Evolutionary conservation across 2,113 vertebrate genomes (phyloP), one percentile per base, ranked within the genome.

Genomic region (Zeus faber): DNA sequence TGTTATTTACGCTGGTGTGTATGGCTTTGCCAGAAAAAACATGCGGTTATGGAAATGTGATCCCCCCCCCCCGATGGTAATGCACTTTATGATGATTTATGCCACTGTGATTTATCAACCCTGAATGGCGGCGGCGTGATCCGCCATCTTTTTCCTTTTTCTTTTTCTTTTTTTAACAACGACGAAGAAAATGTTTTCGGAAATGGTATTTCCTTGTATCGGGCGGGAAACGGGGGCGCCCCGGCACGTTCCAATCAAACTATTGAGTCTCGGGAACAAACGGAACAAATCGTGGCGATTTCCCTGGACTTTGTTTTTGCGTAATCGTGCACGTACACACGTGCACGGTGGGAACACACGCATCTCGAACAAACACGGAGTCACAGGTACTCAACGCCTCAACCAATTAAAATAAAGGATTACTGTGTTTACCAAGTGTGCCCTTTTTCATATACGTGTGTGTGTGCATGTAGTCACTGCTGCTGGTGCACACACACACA

Each of bases 61-160:
- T 70, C 72, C 64, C 67, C 76, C 64, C 67, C 59, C 64, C n/a
- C n/a, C n/a, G n/a, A n/a, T n/a, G 65, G 73, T 85, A 81, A 85
- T 82, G 73, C 80, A 65, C 76, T 81, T 85, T 64, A 67, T 78
- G 79, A 85, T 81, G 81, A 88, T 85, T 87, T 76, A 86, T 85
- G 69, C 20, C 45, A 24, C 55, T 71, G 41, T 58, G 62, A 75
- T 73, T 58, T 52, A 58, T 55, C 65, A 72, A 51, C 14, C n/a
- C 6, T 48, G 71, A 73, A 75, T 24, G 53, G n/a, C n/a, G n/a
- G n/a, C n/a, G n/a, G n/a, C n/a, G n/a, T n/a, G n/a, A n/a, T n/a
- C n/a, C n/a, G n/a, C n/a, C 45, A 18, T 24, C 26, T 31, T 5
- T 14, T 52, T 35, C 26, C 24, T 29, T 54, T 26, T 21, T 26